phyloP scores from a whole-genome alignment of 2,888 invertebrate genomes.

The Andrena marginata region DNA sequence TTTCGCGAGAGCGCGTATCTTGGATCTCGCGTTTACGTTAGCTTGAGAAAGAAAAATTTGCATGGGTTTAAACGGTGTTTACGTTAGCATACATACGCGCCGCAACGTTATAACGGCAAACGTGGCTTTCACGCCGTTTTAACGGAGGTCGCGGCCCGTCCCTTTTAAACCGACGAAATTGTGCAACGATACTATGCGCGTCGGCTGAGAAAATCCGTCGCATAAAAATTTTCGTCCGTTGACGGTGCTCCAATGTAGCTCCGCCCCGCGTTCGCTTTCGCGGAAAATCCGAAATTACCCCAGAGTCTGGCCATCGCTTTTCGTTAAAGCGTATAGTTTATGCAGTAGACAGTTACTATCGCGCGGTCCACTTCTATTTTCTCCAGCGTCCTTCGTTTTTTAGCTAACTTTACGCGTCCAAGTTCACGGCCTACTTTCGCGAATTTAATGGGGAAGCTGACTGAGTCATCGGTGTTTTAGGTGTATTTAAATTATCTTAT shows the following conservation, averaged over 20 bases:
- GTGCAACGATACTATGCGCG: neutral
- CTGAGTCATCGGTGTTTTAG: too few species aligned
- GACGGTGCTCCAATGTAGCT: conserved; percentile 11
- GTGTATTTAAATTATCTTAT: too few species aligned
- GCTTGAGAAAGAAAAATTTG: neutral
- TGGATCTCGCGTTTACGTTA: conserved; percentile 12
- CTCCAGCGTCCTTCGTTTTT: neutral
- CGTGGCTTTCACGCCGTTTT: conserved; percentile 1
- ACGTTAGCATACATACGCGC: neutral
- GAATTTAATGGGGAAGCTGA: neutral
- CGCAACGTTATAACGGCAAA: conserved; percentile 2
- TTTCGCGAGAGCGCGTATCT: conserved; percentile 15
- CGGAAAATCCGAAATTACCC: too few species aligned
- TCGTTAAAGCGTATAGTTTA: neutral
- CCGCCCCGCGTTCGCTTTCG: neutral
- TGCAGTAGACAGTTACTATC: neutral
- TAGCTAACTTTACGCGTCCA: neutral
- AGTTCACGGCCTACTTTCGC: conserved; percentile 15
- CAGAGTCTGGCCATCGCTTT: neutral
- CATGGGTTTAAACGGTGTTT: neutral
- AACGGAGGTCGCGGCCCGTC: neutral
- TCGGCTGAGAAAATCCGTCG: conserved; percentile 14
- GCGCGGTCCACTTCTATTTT: neutral
- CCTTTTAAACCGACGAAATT: conserved; percentile 19
- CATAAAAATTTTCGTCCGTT: conserved; percentile 27